A percentile compares a stretch with the other conserved stretches of the same genome.
These are phyloP conservation scores for Abscondita cerata DNA, from an alignment of 2,888 invertebrate species.

Conservation along the genomic window DNA sequence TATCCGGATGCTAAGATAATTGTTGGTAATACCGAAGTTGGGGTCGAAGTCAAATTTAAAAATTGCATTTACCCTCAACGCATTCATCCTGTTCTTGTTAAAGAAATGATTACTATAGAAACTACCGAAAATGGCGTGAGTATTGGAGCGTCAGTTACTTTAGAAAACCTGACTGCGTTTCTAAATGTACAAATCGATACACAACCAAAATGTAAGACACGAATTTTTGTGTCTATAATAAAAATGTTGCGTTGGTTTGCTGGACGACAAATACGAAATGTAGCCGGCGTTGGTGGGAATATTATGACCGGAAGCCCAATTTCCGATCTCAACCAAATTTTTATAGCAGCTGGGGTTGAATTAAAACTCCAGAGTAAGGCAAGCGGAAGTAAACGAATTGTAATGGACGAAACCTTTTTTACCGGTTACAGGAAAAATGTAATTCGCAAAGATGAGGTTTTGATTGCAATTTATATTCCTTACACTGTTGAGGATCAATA, in stretches of 20 bases:
- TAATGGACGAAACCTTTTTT: slow-evolving; percentile 82
- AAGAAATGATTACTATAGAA: slow-evolving; percentile 70
- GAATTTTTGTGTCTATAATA: slow-evolving; percentile 71
- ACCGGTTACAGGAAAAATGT: slow-evolving; percentile 82
- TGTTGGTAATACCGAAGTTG: slow-evolving; percentile 90
- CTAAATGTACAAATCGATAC: slow-evolving; percentile 65
- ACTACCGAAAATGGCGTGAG: slow-evolving; percentile 65
- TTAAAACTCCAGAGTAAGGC: slow-evolving; percentile 68
- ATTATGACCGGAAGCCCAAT: slow-evolving; percentile 93
- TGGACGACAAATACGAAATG: slow-evolving; percentile 93
- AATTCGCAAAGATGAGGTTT: slow-evolving; percentile 76
- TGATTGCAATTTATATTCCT: slow-evolving; percentile 82
- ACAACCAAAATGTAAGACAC: slow-evolving; percentile 63
- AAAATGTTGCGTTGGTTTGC: slow-evolving; percentile 95
- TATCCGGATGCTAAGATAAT: slow-evolving; percentile 78
- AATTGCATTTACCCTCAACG: slow-evolving; percentile 79
- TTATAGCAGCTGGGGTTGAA: slow-evolving; percentile 77
- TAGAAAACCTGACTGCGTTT: slow-evolving; percentile 74
- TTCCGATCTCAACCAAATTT: slow-evolving; percentile 92
- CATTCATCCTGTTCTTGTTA: slow-evolving; percentile 73
- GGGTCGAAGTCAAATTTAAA: slow-evolving; percentile 93
- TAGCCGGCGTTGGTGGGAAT: slow-evolving; percentile 91
- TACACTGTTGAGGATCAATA: slow-evolving; percentile 73
- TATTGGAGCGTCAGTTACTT: slow-evolving; percentile 81
- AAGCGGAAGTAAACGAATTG: slow-evolving; percentile 64